phyloP scores from a whole-genome alignment of 2,113 vertebrate genomes.

The Syngnathus typhle region DNA sequence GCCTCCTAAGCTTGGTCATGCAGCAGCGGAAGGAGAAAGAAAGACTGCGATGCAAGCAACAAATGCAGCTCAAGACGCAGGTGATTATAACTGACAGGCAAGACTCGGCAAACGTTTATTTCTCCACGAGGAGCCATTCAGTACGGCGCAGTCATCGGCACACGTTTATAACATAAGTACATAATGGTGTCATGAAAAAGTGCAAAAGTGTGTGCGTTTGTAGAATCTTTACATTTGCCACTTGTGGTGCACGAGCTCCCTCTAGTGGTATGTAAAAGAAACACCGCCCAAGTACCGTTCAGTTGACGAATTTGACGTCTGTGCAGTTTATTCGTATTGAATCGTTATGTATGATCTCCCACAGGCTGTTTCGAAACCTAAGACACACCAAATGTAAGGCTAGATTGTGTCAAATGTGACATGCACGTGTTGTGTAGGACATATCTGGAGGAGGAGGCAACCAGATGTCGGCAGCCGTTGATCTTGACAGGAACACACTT shows the following conservation, averaged over 20 bases:
- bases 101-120: neutral
- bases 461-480: conserved; percentile 81
- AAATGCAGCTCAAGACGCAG: conserved; percentile 86
- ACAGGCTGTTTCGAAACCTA: no score
- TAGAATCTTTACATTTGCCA: neutral
- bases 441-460: conserved; percentile 75
- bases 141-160: no score
- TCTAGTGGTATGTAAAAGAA: neutral
- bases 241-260: neutral
- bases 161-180: neutral
- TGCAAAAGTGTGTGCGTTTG: neutral
- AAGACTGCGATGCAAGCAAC: conserved; percentile 82
- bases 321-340: neutral
- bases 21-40: conserved; percentile 91
- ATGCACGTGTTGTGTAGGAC: conserved; percentile 70
- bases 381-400: no score
- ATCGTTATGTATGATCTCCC: no score
- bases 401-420: neutral
- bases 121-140: neutral
- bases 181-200: neutral
- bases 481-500: conserved; percentile 84
- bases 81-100: conserved; percentile 16
- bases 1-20: conserved; percentile 75
- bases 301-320: neutral
- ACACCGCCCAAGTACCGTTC: no score